Evolutionary conservation across 1,140 invertebrate genomes (phyloP).

Genomic region (Sinella curviseta): DNA sequence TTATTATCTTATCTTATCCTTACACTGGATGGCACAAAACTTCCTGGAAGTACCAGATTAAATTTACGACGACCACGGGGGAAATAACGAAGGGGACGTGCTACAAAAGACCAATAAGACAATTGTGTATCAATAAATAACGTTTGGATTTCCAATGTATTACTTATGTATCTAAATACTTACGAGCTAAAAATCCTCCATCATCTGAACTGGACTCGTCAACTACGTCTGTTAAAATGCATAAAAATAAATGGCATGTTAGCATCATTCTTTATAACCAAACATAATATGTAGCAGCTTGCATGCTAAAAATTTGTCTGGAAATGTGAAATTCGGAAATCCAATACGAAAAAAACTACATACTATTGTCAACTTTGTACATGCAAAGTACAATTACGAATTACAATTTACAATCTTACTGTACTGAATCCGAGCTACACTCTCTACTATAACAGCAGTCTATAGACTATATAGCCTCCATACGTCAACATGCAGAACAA

Average conservation of each 20-base stretch:
- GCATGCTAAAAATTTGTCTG: not conserved
- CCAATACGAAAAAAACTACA: no score
- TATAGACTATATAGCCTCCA: no score
- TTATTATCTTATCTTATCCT: no score
- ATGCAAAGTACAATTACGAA: no score
- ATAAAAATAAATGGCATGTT: conserved; percentile 16
- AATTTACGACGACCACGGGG: conserved; percentile 40
- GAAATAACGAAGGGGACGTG: conserved; percentile 46
- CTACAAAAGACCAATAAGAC: no score
- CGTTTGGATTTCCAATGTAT: no score
- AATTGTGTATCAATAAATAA: no score
- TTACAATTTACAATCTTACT: no score
- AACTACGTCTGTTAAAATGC: conserved; percentile 38
- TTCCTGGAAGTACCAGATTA: conserved; percentile 46
- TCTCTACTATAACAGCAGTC: no score
- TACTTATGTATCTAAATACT: no score
- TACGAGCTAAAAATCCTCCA: conserved; percentile 48
- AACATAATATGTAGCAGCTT: not conserved
- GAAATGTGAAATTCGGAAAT: not conserved
- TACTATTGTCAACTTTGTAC: no score
- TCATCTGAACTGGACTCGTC: conserved; percentile 49
- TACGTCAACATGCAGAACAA: not conserved
- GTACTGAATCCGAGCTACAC: no score
- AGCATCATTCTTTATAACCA: not conserved
- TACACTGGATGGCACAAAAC: conserved; percentile 47